Evolutionary conservation across 2,888 invertebrate genomes (phyloP).

Genomic region (Drosophila anomelani): DNA sequence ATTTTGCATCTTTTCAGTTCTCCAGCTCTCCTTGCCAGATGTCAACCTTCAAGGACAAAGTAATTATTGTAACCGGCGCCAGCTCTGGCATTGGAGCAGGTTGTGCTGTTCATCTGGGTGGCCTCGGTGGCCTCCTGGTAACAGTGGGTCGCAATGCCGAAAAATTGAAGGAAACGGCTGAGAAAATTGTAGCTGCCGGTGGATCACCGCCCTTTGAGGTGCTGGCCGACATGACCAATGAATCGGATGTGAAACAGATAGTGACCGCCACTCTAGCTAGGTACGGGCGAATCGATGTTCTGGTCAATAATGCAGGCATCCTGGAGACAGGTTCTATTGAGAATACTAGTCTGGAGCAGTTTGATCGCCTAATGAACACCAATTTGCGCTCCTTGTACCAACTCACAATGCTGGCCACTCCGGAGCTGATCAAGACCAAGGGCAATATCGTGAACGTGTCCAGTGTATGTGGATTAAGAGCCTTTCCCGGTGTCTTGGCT

Average conservation of each 20-base stretch:
- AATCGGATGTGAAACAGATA: constrained; percentile 87
- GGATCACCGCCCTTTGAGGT: constrained; percentile 86
- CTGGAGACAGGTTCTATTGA: constrained; percentile 92
- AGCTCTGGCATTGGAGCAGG: constrained; percentile 91
- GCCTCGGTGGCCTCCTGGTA: constrained; percentile 87
- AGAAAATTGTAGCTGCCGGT: constrained; percentile 81
- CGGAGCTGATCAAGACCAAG: constrained; percentile 91
- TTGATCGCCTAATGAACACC: constrained; percentile 93
- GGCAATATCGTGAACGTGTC: constrained; percentile 97
- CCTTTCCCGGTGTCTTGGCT: constrained; percentile 94
- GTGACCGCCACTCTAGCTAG: constrained; percentile 88
- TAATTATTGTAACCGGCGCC: constrained; percentile 89
- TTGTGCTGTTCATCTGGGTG: constrained; percentile 88
- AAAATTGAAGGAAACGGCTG: constrained; percentile 88
- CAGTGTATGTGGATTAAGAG: constrained; percentile 94
- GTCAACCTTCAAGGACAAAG: constrained; percentile 79
- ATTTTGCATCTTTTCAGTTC: neutral
- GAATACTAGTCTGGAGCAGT: constrained; percentile 92
- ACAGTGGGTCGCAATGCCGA: constrained; percentile 89
- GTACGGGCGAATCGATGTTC: constrained; percentile 89
- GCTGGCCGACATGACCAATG: constrained; percentile 88
- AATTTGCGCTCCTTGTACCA: constrained; percentile 93
- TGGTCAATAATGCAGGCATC: constrained; percentile 96
- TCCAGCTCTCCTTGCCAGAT: constrained; percentile 49
- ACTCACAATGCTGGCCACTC: constrained; percentile 93